A percentile compares a stretch with the other conserved stretches of the same genome.
These are phyloP conservation scores for Mantis religiosa DNA, from an alignment of 2,888 invertebrate species.

Conservation along the genomic window DNA sequence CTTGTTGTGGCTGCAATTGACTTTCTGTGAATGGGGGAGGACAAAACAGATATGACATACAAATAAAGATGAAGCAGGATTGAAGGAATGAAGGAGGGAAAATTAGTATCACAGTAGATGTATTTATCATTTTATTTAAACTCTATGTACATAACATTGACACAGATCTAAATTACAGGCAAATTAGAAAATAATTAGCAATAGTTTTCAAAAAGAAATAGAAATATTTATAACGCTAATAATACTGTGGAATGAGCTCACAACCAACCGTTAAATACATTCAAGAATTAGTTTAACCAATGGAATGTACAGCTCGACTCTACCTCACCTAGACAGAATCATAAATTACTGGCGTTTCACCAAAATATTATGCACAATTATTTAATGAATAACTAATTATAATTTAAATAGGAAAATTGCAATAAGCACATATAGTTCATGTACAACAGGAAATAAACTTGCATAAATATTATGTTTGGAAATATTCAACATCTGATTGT, in stretches of 20 bases:
- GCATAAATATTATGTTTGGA: neutral
- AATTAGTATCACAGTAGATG: no score
- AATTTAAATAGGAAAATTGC: neutral
- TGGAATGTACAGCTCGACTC: neutral
- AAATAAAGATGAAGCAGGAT: no score
- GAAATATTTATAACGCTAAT: conserved; percentile 24
- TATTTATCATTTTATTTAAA: neutral
- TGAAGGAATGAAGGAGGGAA: neutral
- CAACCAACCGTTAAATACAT: conserved; percentile 19
- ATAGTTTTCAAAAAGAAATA: conserved; percentile 5
- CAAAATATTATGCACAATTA: neutral
- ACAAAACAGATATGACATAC: no score
- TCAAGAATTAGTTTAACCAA: neutral
- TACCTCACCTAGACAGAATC: neutral
- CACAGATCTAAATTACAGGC: neutral
- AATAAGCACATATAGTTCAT: neutral
- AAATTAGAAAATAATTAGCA: neutral
- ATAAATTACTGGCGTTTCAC: neutral
- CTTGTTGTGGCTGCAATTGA: no score
- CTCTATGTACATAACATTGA: neutral
- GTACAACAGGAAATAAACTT: neutral
- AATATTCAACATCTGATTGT: neutral
- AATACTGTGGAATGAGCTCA: conserved; percentile 21
- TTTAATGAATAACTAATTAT: neutral
- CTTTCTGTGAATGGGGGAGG: no score